phyloP scores from a whole-genome alignment of 2,113 vertebrate genomes.

The Brachyistius frenatus region DNA sequence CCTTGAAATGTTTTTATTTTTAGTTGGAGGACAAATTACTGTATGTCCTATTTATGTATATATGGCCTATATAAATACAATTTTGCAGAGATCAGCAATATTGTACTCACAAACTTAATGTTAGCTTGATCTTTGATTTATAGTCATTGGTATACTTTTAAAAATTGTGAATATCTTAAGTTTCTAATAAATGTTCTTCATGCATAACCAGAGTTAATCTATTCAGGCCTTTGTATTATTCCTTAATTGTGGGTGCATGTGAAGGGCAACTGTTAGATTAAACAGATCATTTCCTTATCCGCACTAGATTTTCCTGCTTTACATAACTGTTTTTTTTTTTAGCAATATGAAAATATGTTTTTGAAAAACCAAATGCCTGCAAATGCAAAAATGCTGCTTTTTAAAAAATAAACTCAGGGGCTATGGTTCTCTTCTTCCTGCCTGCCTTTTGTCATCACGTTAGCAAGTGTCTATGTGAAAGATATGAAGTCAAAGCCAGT shows the following conservation, averaged over 20 bases:
- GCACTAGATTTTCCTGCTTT: background rate
- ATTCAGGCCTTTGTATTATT: background rate
- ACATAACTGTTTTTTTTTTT: background rate
- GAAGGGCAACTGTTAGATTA: background rate
- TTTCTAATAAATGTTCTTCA: no score
- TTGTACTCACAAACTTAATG: background rate
- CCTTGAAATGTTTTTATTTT: slow-evolving; percentile 37
- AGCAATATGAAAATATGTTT: background rate
- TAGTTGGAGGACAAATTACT: slow-evolving; percentile 18
- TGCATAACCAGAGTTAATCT: background rate
- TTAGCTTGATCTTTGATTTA: slow-evolving; percentile 5
- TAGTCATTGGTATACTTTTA: background rate
- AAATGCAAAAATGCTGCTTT: slow-evolving; percentile 14
- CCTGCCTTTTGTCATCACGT: slow-evolving; percentile 42
- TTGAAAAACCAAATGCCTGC: slow-evolving; percentile 3
- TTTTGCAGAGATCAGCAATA: slow-evolving; percentile 24
- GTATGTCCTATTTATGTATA: slow-evolving; percentile 12
- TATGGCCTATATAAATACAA: background rate
- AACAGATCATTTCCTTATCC: background rate
- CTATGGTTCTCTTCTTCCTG: slow-evolving; percentile 8
- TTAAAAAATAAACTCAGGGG: slow-evolving; percentile 48
- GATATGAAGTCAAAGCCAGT: slow-evolving; percentile 48
- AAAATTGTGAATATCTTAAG: background rate
- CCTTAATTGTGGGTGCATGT: slow-evolving; percentile 6
- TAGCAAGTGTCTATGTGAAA: slow-evolving; percentile 46